A percentile compares a stretch with the other conserved stretches of the same genome.
Conservation (phyloP, 2,113 vertebrate species). For the Grallaria varia region DNA sequence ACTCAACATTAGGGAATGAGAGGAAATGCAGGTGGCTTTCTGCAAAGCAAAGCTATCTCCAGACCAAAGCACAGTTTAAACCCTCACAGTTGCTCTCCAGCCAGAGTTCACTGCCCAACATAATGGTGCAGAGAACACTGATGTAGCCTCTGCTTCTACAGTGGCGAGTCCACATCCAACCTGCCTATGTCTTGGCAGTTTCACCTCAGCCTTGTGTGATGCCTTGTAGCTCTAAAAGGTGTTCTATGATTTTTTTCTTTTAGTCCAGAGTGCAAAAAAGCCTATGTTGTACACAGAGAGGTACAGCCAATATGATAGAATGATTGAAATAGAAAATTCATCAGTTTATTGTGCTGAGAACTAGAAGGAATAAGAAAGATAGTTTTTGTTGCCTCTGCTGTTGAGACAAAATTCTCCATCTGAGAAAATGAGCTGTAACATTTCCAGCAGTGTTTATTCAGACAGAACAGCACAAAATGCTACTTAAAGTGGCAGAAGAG, state of each 20-base stretch:
- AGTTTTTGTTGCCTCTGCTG: not conserved
- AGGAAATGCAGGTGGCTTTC: not conserved
- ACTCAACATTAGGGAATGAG: not conserved
- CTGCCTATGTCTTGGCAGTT: too few relatives aligned
- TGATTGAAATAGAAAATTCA: not conserved
- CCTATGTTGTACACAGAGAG: not conserved
- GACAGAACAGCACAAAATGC: not conserved
- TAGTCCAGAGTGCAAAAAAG: not conserved
- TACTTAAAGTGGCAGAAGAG: not conserved
- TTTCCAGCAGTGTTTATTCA: not conserved
- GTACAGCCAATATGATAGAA: not conserved
- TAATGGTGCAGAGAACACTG: not conserved
- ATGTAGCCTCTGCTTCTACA: not conserved
- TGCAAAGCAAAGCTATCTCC: not conserved
- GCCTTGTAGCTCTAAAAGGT: not conserved
- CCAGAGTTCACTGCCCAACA: not conserved
- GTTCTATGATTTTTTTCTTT: not conserved
- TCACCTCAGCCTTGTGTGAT: not conserved
- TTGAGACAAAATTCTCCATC: not conserved
- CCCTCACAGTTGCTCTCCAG: not conserved
- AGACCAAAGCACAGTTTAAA: not conserved
- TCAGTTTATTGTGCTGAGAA: not conserved
- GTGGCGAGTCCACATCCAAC: not conserved
- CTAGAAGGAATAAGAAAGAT: not conserved
- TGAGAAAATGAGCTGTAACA: not conserved